Base-by-base conservation (phyloP, 2,888 invertebrate species). In the Incurvaria masculella region DNA sequence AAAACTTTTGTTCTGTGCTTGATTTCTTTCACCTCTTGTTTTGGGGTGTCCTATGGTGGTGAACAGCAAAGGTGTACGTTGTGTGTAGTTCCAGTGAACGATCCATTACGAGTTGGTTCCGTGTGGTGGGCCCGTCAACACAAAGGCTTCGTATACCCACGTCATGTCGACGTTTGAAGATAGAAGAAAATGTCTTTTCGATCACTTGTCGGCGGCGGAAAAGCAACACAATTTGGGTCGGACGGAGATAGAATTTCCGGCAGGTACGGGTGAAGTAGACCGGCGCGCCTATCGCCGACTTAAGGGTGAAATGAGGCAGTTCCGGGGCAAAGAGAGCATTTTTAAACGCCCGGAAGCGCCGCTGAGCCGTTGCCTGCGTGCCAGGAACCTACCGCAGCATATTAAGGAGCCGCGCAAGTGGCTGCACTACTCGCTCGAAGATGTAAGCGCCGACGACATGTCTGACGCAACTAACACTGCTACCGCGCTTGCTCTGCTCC, bases 331-430 rank as follows among this genome's bases (percentile, higher is more conserved):
- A 59, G 89, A 91, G 61, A 92, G 91, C 61, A 88, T 92, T 54
- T 92, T 87, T 57, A 91, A 91, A 63, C 81, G 84, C 51, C 87
- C 89, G 1, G 85, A 86, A 58, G 80, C 84, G 17, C 86, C 87
- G 2, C 78, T 85, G 45, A 65, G 68, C 1, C 78, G 81, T 51
- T 84, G 84, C 56, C 66, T 84, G 27, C 79, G 80, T 44, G 69
- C 59, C 16, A 75, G 61, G 62, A 69, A 58, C 48, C 61, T 64
- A 51, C 73, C 67, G 49, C 72, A 63, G 53, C 82, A 83, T 59
- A 80, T 86, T 59, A 82, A 82, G 53, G 86, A 92, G 69, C 94
- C 93, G 14, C 83, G 88, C 51, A 91, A 88, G 61, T 94, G 91
- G 89, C 85, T 82, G 11, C 89, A 86, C 60, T 94, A 94, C 60